Evolutionary conservation across 1,140 invertebrate species (phyloP).

Genomic region (Ceratina calcarata): DNA sequence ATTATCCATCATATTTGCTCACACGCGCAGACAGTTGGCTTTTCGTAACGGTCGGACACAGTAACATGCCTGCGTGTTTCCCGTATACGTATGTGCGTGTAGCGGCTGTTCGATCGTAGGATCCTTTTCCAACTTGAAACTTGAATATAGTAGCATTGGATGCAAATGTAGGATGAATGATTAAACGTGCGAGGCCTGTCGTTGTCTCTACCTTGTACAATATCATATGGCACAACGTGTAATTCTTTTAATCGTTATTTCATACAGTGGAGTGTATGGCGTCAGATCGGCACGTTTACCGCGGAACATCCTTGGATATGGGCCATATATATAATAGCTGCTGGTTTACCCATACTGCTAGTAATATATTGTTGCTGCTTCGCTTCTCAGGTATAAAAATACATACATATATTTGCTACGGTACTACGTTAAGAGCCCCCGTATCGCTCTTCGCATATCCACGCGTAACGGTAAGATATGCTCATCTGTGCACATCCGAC

Average conservation of each 20-base stretch:
- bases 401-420: neutral
- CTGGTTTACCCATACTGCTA: slow-evolving; percentile 89
- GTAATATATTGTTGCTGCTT: slow-evolving; percentile 91
- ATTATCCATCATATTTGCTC: neutral
- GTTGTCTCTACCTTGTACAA: neutral
- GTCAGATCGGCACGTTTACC: slow-evolving; percentile 89
- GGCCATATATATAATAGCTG: slow-evolving; percentile 90
- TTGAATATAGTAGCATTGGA: too few relatives aligned
- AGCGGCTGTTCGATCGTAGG: neutral
- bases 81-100: neutral
- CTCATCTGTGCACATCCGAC: too few relatives aligned
- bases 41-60: neutral
- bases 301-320: slow-evolving; percentile 95
- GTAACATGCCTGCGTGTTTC: too few relatives aligned
- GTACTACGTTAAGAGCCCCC: neutral
- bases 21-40: neutral
- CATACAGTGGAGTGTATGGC: slow-evolving; percentile 88
- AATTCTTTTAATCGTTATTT: slow-evolving; percentile 38
- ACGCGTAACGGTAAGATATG: too few relatives aligned
- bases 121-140: neutral
- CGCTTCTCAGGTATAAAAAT: slow-evolving; percentile 79
- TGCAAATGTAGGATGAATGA: too few relatives aligned
- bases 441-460: neutral
- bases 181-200: too few relatives aligned
- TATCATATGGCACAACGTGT: slow-evolving; percentile 25